A percentile compares a stretch with the other conserved stretches of the same genome.
These are phyloP conservation scores for Aporrectodea caliginosa DNA, from an alignment of 1,140 invertebrate species.

Conservation along the genomic window DNA sequence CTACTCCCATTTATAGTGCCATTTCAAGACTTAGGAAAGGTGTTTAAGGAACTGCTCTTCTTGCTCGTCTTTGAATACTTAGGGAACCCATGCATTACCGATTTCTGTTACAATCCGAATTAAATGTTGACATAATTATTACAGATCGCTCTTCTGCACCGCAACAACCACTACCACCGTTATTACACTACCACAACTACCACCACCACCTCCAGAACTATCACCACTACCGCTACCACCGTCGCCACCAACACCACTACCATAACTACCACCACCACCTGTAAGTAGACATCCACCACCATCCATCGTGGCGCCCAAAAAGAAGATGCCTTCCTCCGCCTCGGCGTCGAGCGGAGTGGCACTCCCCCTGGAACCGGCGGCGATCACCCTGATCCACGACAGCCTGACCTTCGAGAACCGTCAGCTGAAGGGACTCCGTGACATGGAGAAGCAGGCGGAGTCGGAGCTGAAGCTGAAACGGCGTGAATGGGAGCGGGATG, in stretches of 20 bases:
- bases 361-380: conserved; percentile 14
- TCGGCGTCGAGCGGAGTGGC: conserved; percentile 11
- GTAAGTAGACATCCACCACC: not conserved
- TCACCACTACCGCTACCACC: not conserved
- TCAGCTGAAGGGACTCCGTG: conserved; percentile 23
- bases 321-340: conserved; percentile 21
- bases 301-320: conserved; percentile 14
- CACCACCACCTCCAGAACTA: not conserved
- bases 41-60: too few relatives aligned
- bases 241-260: not conserved
- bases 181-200: not conserved
- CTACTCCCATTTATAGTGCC: too few relatives aligned
- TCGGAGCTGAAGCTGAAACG: conserved; percentile 28
- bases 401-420: conserved; percentile 29
- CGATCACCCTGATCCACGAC: conserved; percentile 28
- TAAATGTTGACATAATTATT: not conserved
- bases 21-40: too few relatives aligned
- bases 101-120: too few relatives aligned
- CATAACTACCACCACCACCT: not conserved
- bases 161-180: not conserved
- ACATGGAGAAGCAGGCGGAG: conserved; percentile 30
- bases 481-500: conserved; percentile 28
- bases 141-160: not conserved
- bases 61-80: too few relatives aligned
- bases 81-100: too few relatives aligned